These are phyloP conservation scores for Salvelinus sp. DNA, from an alignment of 2,113 vertebrate species.

Conservation along the genomic window DNA sequence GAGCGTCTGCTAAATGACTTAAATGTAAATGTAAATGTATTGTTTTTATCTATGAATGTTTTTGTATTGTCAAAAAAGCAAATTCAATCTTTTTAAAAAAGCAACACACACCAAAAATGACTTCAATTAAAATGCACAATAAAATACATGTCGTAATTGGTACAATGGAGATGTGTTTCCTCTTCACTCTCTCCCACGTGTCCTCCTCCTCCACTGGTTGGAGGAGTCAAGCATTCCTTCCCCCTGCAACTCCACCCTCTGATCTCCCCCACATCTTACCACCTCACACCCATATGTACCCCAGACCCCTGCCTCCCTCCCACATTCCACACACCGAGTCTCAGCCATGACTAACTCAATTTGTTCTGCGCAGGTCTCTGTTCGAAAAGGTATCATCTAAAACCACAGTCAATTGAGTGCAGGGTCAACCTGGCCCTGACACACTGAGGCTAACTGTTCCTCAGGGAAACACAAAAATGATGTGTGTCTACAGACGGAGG, in stretches of 20 bases:
- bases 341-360: constrained; percentile 77
- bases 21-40: too few relatives aligned
- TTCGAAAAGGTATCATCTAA: constrained; percentile 39
- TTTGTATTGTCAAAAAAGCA: too few relatives aligned
- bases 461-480: neutral
- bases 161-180: too few relatives aligned
- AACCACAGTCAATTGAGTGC: constrained; percentile 30
- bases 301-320: constrained; percentile 44
- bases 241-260: neutral
- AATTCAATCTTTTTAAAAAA: neutral
- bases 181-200: constrained; percentile 7
- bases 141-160: neutral
- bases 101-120: too few relatives aligned
- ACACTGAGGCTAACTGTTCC: constrained; percentile 4
- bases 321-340: constrained; percentile 73
- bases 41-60: too few relatives aligned
- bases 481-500: constrained; percentile 11
- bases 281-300: constrained; percentile 36
- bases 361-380: constrained; percentile 72
- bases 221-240: constrained; percentile 63
- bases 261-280: constrained; percentile 16
- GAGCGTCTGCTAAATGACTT: too few relatives aligned
- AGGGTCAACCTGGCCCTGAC: constrained; percentile 20
- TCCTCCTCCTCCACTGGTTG: constrained; percentile 46
- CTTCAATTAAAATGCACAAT: neutral